phyloP scores from a whole-genome alignment of 2,113 vertebrate genomes.

The Athene cunicularia region DNA sequence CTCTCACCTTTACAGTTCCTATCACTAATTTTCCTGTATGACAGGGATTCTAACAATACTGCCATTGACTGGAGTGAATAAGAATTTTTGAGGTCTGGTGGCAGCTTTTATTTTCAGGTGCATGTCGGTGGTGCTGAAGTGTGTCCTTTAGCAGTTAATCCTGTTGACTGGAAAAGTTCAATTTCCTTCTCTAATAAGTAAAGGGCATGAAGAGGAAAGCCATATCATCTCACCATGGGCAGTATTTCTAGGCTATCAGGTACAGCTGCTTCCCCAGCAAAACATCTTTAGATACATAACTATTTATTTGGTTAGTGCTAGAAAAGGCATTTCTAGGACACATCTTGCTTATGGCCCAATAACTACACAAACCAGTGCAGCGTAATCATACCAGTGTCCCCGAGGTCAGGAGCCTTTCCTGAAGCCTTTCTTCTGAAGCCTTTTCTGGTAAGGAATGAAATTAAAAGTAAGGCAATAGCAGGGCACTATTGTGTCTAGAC shows the following conservation, averaged over 20 bases:
- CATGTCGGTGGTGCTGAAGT: neutral
- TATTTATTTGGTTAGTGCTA: neutral
- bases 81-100: neutral
- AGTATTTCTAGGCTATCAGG: neutral
- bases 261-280: neutral
- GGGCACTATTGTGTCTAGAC: neutral
- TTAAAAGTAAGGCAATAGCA: neutral
- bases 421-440: neutral
- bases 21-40: neutral
- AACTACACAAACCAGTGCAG: neutral
- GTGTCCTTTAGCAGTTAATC: neutral
- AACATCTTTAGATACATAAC: neutral
- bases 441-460: neutral
- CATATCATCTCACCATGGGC: neutral
- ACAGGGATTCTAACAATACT: neutral
- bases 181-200: neutral
- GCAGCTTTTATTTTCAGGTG: neutral
- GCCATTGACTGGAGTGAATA: fast-evolving
- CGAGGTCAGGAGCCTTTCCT: neutral
- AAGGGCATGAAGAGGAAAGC: neutral
- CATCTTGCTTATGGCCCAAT: fast-evolving
- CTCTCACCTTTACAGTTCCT: neutral
- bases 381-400: neutral
- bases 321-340: neutral
- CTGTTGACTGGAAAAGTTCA: neutral